Base-by-base conservation (phyloP, 2,113 vertebrate genomes). In the Vanacampus margaritifer region DNA sequence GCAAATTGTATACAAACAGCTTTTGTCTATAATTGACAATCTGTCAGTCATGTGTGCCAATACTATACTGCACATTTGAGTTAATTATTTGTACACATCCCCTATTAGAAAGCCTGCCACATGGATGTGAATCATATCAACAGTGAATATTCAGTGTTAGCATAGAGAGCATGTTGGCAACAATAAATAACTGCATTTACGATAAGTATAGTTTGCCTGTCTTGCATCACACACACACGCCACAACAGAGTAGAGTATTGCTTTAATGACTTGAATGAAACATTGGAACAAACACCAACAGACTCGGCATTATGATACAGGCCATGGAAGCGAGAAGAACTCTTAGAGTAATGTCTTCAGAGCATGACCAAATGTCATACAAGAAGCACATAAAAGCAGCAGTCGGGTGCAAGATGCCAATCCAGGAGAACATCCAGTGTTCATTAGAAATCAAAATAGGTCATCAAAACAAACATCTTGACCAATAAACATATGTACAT, bases 401-500 rank as follows among this genome's bases (percentile, higher is more conserved):
- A 19, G 43, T 64, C 28, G 17, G 57, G 6, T 45, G 21, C n/a
- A 41, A 65, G 61, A 65, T 64, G 41, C 26, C 24, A 32, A 48
- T n/a, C n/a, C 19, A 59, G 23, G 36, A 59, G 2, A 37, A 59
- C 57, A 36, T 37, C 19, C 39, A 36, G 4, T 13, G 43, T 48
- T 71, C 63, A 74, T 50, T 65, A 23, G 67, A 68, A 28, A 72
- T 51, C 53, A 39, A 48, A 79, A n/a, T n/a, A 67, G 26, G 14
- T 6, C 26, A 17, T 35, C 19, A 58, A 1, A 50, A 74, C 64
- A 23, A 73, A 72, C 32, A 74, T 72, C 60, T 84, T 67, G 75
- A 62, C 73, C 14, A 86, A 80, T 74, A 80, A 79, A 76, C 50
- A 58, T 89, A 87, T 90, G 72, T 90, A 90, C 86, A 89, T 81